Percentiles rank a stretch among this genome's conserved stretches.
Evolutionary conservation across 2,888 invertebrate genomes (phyloP).

Genomic region (Blomia tropicalis): DNA sequence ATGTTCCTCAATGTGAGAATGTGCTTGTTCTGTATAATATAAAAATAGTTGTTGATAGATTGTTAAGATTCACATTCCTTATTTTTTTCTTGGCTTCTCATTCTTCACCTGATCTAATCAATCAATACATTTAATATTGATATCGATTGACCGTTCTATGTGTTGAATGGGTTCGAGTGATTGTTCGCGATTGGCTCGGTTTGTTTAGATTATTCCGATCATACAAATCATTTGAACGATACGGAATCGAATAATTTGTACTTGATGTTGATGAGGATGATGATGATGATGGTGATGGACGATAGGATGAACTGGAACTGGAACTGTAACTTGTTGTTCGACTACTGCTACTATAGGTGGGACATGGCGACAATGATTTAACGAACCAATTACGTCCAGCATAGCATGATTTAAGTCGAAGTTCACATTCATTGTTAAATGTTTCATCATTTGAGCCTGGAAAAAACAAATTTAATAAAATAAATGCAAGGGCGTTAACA

Average conservation of each 20-base stretch:
- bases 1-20: too few relatives aligned
- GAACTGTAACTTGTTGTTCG: not conserved
- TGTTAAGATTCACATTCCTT: not conserved
- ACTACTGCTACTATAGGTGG: too few relatives aligned
- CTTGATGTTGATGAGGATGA: not conserved
- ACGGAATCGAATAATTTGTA: not conserved
- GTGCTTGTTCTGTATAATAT: not conserved
- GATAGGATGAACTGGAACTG: not conserved
- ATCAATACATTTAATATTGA: not conserved
- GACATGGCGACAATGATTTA: not conserved
- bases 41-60: not conserved
- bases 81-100: not conserved
- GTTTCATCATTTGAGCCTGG: conserved; percentile 22
- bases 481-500: too few relatives aligned
- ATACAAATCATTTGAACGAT: not conserved
- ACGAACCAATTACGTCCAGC: conserved; percentile 16
- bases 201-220: not conserved
- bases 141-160: not conserved
- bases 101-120: too few relatives aligned
- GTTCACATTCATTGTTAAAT: conserved; percentile 21
- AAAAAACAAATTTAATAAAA: not conserved
- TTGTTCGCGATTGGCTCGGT: not conserved
- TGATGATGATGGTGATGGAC: not conserved
- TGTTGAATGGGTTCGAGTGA: not conserved
- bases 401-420: conserved; percentile 20